phyloP scores from a whole-genome alignment of 2,797 vertebrate genomes.

The Myotis vivesi region DNA sequence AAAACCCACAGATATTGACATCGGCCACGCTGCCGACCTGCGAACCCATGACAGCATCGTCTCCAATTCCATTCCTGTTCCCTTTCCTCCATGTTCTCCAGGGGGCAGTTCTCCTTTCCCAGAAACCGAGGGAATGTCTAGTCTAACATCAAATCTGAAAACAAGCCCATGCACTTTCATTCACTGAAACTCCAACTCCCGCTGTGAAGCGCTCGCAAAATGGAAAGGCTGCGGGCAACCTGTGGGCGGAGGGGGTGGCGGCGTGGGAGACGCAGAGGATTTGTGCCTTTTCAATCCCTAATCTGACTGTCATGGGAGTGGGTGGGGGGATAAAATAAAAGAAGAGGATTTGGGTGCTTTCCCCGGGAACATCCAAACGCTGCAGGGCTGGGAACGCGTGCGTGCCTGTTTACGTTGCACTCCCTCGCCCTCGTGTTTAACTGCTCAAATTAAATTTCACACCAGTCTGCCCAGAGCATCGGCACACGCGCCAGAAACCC shows the following conservation, averaged over 20 bases:
- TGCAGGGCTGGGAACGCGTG: constrained; percentile 64
- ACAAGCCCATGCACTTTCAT: background rate
- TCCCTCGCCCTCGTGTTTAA: constrained; percentile 77
- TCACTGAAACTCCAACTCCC: background rate
- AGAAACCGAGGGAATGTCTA: background rate
- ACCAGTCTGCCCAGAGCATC: constrained; percentile 77
- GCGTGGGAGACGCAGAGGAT: background rate
- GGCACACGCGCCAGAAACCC: constrained; percentile 74
- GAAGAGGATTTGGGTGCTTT: constrained; percentile 56
- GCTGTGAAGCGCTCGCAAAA: background rate
- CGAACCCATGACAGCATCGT: background rate
- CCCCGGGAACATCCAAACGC: constrained; percentile 58
- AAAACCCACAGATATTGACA: background rate
- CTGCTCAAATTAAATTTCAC: constrained; percentile 81
- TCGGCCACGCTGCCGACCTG: background rate
- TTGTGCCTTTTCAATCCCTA: constrained; percentile 48
- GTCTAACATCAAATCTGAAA: background rate
- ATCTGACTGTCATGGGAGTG: constrained; percentile 43
- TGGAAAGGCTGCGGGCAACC: background rate
- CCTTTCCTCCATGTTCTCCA: background rate
- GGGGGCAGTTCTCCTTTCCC: background rate
- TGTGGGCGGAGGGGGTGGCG: accelerated
- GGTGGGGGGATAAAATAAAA: background rate
- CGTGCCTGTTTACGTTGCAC: constrained; percentile 73
- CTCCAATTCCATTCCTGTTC: background rate